Percentiles rank a stretch among this genome's conserved stretches.
Evolutionary conservation across 2,888 invertebrate species (phyloP).

Genomic region (Cepaea hortensis): DNA sequence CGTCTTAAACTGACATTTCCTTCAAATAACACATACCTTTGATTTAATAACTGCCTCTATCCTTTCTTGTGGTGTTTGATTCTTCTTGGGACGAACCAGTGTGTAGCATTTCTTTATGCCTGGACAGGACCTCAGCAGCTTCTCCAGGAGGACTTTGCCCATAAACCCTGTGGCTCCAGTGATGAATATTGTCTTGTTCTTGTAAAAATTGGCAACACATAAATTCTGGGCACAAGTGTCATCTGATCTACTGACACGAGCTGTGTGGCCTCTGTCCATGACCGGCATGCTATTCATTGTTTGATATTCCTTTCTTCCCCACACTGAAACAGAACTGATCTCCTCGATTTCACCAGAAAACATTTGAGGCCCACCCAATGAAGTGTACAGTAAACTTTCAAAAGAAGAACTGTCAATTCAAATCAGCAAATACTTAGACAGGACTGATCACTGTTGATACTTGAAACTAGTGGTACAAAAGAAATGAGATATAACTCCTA

Average conservation of each 20-base stretch:
- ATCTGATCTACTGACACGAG: conserved; percentile 23
- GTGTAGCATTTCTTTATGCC: conserved; percentile 85
- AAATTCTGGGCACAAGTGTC: conserved; percentile 53
- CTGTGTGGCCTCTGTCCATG: background rate
- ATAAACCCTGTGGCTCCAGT: conserved; percentile 97
- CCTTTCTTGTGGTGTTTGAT: conserved; percentile 82
- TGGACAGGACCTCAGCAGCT: conserved; percentile 88
- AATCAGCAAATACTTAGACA: too few relatives aligned
- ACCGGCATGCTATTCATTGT: background rate
- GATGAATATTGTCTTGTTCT: conserved; percentile 86
- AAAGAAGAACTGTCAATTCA: too few relatives aligned
- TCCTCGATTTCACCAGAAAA: too few relatives aligned
- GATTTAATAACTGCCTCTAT: conserved; percentile 85
- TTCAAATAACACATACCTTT: conserved; percentile 79
- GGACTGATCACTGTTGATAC: too few relatives aligned
- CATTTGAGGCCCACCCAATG: too few relatives aligned
- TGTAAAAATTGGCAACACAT: conserved; percentile 81
- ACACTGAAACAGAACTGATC: too few relatives aligned
- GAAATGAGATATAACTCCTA: too few relatives aligned
- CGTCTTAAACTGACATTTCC: too few relatives aligned
- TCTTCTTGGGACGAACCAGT: conserved; percentile 85
- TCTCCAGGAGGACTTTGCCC: conserved; percentile 92
- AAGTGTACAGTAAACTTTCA: too few relatives aligned
- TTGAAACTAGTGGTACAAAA: too few relatives aligned
- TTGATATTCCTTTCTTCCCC: background rate